Evolutionary conservation across 2,113 vertebrate species (phyloP).

Genomic region (Grus americana): DNA sequence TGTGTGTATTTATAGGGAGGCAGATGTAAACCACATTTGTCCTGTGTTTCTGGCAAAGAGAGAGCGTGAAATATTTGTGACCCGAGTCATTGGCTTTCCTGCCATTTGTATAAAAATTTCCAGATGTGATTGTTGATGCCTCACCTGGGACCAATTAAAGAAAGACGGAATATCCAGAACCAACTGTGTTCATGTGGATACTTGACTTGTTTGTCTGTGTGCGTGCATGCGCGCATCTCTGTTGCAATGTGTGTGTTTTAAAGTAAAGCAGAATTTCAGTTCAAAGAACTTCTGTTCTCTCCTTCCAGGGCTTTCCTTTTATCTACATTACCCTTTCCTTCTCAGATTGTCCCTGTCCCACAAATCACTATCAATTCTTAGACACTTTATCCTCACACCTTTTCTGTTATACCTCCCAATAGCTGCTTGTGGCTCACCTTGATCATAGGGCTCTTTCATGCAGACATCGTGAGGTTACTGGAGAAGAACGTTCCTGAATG

Average conservation of each 20-base stretch:
- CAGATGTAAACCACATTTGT: constrained; percentile 74
- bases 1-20: constrained; percentile 49
- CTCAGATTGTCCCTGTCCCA: not conserved
- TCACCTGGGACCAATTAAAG: constrained; percentile 71
- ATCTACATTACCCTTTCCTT: not conserved
- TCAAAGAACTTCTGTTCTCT: constrained; percentile 23
- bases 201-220: constrained; percentile 40
- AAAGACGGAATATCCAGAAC: constrained; percentile 52
- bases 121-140: constrained; percentile 70
- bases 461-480: not conserved
- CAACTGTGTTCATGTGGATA: constrained; percentile 46
- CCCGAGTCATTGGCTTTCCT: constrained; percentile 67
- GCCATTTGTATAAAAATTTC: constrained; percentile 71
- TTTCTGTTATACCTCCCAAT: not conserved
- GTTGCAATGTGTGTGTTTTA: constrained; percentile 6
- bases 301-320: not conserved
- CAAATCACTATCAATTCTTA: not conserved
- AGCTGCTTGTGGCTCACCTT: not conserved
- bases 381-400: not conserved
- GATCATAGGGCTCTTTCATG: not conserved
- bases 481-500: not conserved
- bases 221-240: not conserved
- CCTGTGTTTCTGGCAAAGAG: constrained; percentile 67
- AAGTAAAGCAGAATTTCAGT: constrained; percentile 28
- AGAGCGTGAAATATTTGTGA: constrained; percentile 75